These are phyloP conservation scores for Dinothrombium tinctorium DNA, from an alignment of 1,140 invertebrate genomes.

Conservation along the genomic window DNA sequence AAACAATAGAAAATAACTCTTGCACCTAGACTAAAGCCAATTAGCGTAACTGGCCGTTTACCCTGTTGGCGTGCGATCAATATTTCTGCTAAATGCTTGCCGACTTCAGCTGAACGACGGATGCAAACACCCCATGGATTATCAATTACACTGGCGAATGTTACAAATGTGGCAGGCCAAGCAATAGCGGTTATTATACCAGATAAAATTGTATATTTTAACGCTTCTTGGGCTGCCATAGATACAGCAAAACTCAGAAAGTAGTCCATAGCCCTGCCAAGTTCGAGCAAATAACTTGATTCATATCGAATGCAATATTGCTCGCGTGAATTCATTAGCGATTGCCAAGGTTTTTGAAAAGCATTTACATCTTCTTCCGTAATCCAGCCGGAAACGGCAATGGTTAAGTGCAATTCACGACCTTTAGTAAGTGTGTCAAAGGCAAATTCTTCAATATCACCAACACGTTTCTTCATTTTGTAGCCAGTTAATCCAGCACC, in stretches of 20 bases:
- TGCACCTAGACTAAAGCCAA: conserved; percentile 45
- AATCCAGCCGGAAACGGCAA: conserved; percentile 42
- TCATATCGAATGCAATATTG: conserved; percentile 46
- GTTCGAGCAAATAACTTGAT: conserved; percentile 34
- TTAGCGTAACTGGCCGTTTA: conserved; percentile 40
- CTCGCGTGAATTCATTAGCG: conserved; percentile 33
- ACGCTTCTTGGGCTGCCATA: conserved; percentile 41
- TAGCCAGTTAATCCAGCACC: conserved; percentile 39
- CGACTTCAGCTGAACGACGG: conserved; percentile 34
- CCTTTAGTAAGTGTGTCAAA: conserved; percentile 29
- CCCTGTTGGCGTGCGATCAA: conserved; percentile 35
- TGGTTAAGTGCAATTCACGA: conserved; percentile 34
- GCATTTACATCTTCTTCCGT: conserved; percentile 18
- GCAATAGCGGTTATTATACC: conserved; percentile 39
- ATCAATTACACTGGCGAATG: conserved; percentile 35
- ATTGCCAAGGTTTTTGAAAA: conserved; percentile 29
- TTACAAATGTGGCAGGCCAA: conserved; percentile 39
- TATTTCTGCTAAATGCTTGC: conserved; percentile 40
- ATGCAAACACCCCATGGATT: conserved; percentile 51
- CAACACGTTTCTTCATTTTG: conserved; percentile 44
- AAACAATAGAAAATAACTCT: conserved; percentile 43
- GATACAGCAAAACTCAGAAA: conserved; percentile 36
- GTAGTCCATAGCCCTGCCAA: conserved; percentile 38
- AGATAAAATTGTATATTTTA: conserved; percentile 42
- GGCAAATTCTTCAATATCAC: conserved; percentile 41